Conservation (phyloP, 2,888 invertebrate species). For the Ommatoiulus sabulosus region DNA sequence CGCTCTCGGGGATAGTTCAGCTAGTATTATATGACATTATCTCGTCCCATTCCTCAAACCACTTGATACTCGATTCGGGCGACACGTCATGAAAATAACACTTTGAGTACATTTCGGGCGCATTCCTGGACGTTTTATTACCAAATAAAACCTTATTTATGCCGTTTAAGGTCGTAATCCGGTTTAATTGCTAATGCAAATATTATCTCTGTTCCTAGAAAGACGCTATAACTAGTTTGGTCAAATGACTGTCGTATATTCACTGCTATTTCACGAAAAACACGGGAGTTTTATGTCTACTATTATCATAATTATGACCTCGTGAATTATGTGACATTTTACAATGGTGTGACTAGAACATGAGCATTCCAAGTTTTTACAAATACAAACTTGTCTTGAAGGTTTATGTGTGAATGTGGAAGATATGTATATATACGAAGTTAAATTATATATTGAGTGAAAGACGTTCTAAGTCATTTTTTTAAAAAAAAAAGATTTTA, state of each 20-base stretch:
- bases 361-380: no score
- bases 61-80: neutral
- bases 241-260: neutral
- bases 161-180: conserved; percentile 31
- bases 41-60: neutral
- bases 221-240: neutral
- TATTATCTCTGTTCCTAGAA: conserved; percentile 16
- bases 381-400: no score
- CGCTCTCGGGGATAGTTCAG: neutral
- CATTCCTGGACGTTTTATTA: conserved; percentile 5
- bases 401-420: no score
- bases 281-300: no score
- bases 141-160: conserved; percentile 36
- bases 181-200: conserved; percentile 39
- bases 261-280: neutral
- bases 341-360: neutral
- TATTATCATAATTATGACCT: no score
- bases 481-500: no score
- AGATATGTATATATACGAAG: no score
- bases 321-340: no score
- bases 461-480: no score
- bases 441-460: no score
- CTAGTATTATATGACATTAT: neutral
- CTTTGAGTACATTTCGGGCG: neutral
- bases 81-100: conserved; percentile 43